These are phyloP conservation scores for Cololabis saira DNA, from an alignment of 2,113 vertebrate species.

Conservation along the genomic window DNA sequence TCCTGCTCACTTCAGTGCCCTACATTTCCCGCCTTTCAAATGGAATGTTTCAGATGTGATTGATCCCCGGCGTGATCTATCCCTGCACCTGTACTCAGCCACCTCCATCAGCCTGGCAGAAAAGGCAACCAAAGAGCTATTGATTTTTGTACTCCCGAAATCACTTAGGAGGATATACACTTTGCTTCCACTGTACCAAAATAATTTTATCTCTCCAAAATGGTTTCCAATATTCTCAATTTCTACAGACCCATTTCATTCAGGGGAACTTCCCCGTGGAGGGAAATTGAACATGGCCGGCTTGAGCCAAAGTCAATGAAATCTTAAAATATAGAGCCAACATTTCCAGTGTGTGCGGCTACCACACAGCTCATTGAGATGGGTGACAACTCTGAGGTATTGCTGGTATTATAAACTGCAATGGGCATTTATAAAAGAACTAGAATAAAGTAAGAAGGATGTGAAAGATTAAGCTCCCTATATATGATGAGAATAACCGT, in stretches of 20 bases:
- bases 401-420: conserved; percentile 37
- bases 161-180: conserved; percentile 72
- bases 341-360: conserved; percentile 31
- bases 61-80: conserved; percentile 78
- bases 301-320: conserved; percentile 49
- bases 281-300: conserved; percentile 64
- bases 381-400: conserved; percentile 35
- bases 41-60: conserved; percentile 75
- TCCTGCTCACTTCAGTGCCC: conserved; percentile 62
- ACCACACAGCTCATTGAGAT: conserved; percentile 29
- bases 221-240: conserved; percentile 71
- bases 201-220: conserved; percentile 73
- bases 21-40: conserved; percentile 66
- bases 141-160: conserved; percentile 75
- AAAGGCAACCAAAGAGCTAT: conserved; percentile 75
- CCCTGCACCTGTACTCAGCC: conserved; percentile 64
- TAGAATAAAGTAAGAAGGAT: conserved; percentile 23
- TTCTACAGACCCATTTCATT: conserved; percentile 67
- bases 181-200: conserved; percentile 70
- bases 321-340: conserved; percentile 41
- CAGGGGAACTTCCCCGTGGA: conserved; percentile 53
- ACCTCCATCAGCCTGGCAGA: conserved; percentile 75
- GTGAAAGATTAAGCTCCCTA: conserved; percentile 9
- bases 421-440: conserved; percentile 33
- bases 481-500: neutral